Evolutionary conservation across 2,113 vertebrate genomes (phyloP), one percentile per base, ranked within the genome.

Genomic region (Syrmaticus mikado): DNA sequence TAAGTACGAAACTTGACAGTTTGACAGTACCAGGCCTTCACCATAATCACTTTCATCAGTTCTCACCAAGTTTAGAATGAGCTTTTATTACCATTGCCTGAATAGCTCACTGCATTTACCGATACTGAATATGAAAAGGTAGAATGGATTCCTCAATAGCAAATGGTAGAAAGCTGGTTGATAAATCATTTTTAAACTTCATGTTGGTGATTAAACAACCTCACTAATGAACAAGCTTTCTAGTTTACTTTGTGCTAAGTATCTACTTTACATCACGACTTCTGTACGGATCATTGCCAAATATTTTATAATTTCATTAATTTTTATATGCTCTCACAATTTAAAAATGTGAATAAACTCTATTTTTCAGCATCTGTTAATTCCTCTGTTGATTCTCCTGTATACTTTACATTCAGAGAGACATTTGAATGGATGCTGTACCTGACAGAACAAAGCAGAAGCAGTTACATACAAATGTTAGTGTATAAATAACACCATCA

Each of bases 41-140:
- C 68, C 28, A 17, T 80, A 92, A 93, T 94, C 90, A 73, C 76
- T 94, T 92, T 73, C 60, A 70, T 57, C 20, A 3, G 50, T 77
- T 96, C 45, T 57, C 89, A 87, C 43, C 53, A 65, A 61, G 41
- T 90, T 95, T 86, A 32, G 62, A 85, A 93, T 46, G 36, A 94
- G 52, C 38, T 91, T 68, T 86, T 93, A 32, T 65, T 92, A 64
- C 52, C 87, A 10, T 78, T 86, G 50, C 50, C 48, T 91, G 77
- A 66, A 38, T 93, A 87, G 88, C 77, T 82, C 76, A 76, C 84
- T 86, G 62, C 55, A 93, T 48, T 92, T 90, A 93, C 67, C 57
- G 87, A 27, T 72, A 81, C 3, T 0, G 1, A 62, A 3, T 71
- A 67, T 77, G 72, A 36, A 91, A 68, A 82, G 60, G 36, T 36